Evolutionary conservation across 2,888 invertebrate genomes (phyloP).

Genomic region (Syrista parreyssii): DNA sequence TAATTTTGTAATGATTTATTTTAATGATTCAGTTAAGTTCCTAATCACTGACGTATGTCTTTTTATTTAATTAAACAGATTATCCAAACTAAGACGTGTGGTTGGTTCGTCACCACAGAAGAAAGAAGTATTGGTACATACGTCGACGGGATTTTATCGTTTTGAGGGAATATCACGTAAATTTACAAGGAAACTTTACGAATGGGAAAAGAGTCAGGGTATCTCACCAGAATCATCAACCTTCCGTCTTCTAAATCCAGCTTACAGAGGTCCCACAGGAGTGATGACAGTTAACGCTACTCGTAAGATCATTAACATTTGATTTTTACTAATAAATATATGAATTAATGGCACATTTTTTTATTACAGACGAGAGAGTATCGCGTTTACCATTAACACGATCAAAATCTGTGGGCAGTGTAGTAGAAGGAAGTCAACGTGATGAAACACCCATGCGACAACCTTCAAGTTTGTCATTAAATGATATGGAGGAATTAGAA

Average conservation of each 20-base stretch:
- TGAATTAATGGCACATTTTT: background rate
- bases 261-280: constrained; percentile 4
- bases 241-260: constrained; percentile 79
- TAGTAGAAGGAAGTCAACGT: constrained; percentile 70
- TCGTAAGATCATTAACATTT: constrained; percentile 9
- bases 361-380: constrained; percentile 31
- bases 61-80: constrained; percentile 51
- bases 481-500: constrained; percentile 77
- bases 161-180: constrained; percentile 90
- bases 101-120: constrained; percentile 69
- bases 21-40: constrained; percentile 1
- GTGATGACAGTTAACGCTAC: constrained; percentile 12
- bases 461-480: constrained; percentile 78
- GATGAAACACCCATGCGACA: constrained; percentile 70
- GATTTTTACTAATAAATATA: background rate
- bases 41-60: background rate
- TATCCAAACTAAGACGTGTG: constrained; percentile 72
- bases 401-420: constrained; percentile 83
- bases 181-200: constrained; percentile 89
- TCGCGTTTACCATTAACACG: constrained; percentile 68
- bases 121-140: constrained; percentile 83
- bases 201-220: constrained; percentile 91
- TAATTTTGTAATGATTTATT: constrained; percentile 43
- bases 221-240: constrained; percentile 89
- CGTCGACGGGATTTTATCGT: constrained; percentile 84